These are phyloP conservation scores for Nebria brevicollis DNA, from an alignment of 2,888 invertebrate genomes.

Conservation along the genomic window DNA sequence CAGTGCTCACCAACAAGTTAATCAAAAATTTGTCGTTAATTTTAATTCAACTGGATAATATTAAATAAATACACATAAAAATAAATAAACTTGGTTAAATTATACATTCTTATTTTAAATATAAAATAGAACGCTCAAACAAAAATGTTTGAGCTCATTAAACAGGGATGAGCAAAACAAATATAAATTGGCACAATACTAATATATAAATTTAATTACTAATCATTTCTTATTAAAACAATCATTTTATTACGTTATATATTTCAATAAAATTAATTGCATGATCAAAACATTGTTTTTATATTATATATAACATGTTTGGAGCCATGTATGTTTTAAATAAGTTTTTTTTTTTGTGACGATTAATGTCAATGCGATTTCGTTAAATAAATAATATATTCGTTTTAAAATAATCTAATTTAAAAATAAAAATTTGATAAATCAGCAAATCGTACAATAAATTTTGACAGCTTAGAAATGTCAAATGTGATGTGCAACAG, in stretches of 20 bases:
- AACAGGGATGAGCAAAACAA: background rate
- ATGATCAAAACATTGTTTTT: too few relatives aligned
- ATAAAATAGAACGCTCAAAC: background rate
- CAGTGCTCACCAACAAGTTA: background rate
- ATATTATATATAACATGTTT: too few relatives aligned
- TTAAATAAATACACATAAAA: too few relatives aligned
- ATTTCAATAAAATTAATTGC: too few relatives aligned
- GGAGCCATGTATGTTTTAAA: too few relatives aligned
- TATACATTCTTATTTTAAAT: background rate
- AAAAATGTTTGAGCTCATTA: background rate
- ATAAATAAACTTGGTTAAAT: background rate
- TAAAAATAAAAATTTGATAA: background rate
- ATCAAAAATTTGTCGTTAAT: background rate
- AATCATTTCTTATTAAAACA: too few relatives aligned
- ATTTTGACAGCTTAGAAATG: background rate
- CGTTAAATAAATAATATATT: background rate
- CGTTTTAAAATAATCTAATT: background rate
- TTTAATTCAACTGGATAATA: background rate
- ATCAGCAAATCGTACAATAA: background rate
- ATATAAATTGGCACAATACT: too few relatives aligned
- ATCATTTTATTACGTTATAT: too few relatives aligned
- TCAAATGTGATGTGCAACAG: background rate
- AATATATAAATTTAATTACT: too few relatives aligned
- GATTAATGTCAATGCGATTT: too few relatives aligned
- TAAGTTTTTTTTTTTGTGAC: too few relatives aligned